phyloP scores from a whole-genome alignment of 2,797 vertebrate species.

The Coranthus polyacanthus region DNA sequence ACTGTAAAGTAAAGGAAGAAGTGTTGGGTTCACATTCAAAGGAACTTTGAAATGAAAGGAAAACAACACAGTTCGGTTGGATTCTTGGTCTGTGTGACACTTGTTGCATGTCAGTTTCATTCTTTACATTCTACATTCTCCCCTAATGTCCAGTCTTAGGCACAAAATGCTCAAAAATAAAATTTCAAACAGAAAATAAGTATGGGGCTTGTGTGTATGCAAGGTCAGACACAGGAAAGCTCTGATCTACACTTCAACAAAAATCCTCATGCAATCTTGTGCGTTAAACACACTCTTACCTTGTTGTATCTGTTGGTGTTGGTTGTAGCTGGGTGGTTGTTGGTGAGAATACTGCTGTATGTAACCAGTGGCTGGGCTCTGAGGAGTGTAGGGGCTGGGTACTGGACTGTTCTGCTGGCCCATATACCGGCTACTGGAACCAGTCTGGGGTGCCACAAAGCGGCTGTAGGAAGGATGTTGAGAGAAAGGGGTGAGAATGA shows the following conservation, averaged over 20 bases:
- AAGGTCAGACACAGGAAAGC: background rate
- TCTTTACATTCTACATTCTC: too few species aligned
- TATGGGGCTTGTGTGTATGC: too few species aligned
- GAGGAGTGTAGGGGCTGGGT: constrained; percentile 97
- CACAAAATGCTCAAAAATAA: too few species aligned
- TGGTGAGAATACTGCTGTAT: constrained; percentile 95
- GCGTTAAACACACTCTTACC: constrained; percentile 76
- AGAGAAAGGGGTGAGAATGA: background rate
- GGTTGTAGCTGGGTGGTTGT: constrained; percentile 92
- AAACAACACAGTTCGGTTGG: too few species aligned
- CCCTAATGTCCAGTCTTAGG: too few species aligned
- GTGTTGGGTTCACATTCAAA: too few species aligned
- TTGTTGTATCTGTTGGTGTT: constrained; percentile 96
- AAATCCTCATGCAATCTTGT: background rate
- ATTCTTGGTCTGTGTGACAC: too few species aligned
- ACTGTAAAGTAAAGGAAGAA: too few species aligned
- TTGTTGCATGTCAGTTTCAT: too few species aligned
- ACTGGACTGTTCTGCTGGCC: constrained; percentile 97
- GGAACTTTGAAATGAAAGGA: too few species aligned
- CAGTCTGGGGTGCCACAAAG: constrained; percentile 92
- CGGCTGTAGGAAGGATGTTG: constrained; percentile 80
- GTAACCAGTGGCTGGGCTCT: constrained; percentile 94
- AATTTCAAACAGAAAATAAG: too few species aligned
- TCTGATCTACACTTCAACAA: constrained; percentile 3
- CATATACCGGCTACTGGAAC: constrained; percentile 94